Base-by-base conservation (phyloP, 1,140 invertebrate genomes). In the Drosophila novamexicana region DNA sequence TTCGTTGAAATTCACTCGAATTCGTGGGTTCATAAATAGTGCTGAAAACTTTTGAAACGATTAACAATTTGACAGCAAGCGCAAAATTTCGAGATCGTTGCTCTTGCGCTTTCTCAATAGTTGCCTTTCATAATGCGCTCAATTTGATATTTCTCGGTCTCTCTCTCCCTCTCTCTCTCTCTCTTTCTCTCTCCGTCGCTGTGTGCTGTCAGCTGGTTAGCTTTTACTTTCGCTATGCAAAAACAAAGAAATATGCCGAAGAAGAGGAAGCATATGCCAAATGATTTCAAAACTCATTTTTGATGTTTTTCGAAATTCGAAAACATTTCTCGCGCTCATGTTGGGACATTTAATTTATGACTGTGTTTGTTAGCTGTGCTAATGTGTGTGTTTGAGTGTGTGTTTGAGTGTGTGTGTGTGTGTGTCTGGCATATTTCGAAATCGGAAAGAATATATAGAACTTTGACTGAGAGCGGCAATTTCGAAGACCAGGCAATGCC, bases 171-270 rank as follows among this genome's bases (percentile, higher is more conserved):
- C 34, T 65, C 36, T 34, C 39, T 40, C 32, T 52, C 42, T 32
- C 34, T 32, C 16, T 42, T 39, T 22, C 29, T 44, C 56, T 52
- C 56, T 42, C 29, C 14, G 22, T 49, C 9, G 14, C 9, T 45
- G 34, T 75, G 22, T 22, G 22, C 22, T 22, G 22, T 29, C 69
- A 58, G 54, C 71, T 75, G 69, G 18, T 79, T 67, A 49, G 79
- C 79, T 86, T 86, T 86, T 86, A 86, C 82, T 86, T 86, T 86
- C 82, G 83, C 54, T 83, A 36, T 82, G 79, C 80, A 59, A 82
- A 82, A 79, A 78, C 12, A 42, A 64, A 47, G 56, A 50, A 62
- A 68, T 53, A 53, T 58, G 52, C 32, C 40, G 12, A 32, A 32
- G 22, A 58, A 29, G 56, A 45, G n/a, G 42, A 42, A 59, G 42